Base-by-base conservation (phyloP, 2,888 invertebrate species). In the Boloria euphrosyne region DNA sequence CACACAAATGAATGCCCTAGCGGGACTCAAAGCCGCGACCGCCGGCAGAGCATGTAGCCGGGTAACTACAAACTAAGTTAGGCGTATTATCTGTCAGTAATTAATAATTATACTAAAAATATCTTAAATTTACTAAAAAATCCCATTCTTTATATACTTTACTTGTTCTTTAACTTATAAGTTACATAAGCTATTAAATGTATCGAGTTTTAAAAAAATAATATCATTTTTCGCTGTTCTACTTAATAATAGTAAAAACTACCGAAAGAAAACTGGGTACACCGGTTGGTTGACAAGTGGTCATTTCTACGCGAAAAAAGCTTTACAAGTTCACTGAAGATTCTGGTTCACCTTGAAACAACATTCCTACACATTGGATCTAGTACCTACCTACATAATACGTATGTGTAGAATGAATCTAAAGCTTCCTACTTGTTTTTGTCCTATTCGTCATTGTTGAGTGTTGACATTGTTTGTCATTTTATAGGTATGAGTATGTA, bases 291-390 rank as follows among this genome's bases (percentile, higher is more conserved):
- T 22, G 22, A 22, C 22, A 22, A 22, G 22, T 65, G 70, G 64
- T 59, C 64, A 57, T 52, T 65, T 62, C 61, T 47, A 49, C 61
- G 63, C 57, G 54, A 58, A 67, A 38, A 57, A 63, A 57, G 71
- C 70, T 73, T 73, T 69, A 72, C 72, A 73, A 75, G 74, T 69
- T 69, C 70, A 50, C 66, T 69, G 77, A 77, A 75, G 77, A 75
- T 71, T 70, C 78, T 73, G 38, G 78, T 63, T 77, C 71, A 74
- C 78, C 78, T 78, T 77, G 77, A 73, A 63, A 62, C 72, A 51
- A 64, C 76, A 76, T 75, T 75, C 75, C 71, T 71, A 71, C 62
- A 70, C 68, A 69, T 67, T 64, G 55, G 3, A 2, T 22, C 22
- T 22, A 22, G 22, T 22, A 22, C 22, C 22, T 54, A 52, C 51